Evolutionary conservation across 2,888 invertebrate species (phyloP).

Genomic region (Cabera pusaria): DNA sequence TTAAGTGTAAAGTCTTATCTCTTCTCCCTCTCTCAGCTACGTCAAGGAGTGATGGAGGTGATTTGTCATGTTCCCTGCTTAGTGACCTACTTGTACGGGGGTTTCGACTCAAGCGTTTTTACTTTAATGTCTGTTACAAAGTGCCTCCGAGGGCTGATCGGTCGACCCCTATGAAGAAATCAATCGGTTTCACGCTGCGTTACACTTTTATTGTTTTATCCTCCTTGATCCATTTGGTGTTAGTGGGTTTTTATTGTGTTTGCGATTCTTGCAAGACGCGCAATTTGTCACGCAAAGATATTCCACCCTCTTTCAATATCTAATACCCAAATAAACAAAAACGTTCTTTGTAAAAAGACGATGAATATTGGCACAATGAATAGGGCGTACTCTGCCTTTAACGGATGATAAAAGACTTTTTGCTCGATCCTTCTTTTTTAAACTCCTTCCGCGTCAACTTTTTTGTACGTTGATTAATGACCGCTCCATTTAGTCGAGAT

Average conservation of each 20-base stretch:
- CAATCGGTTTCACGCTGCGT: conserved; percentile 56
- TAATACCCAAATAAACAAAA: conserved; percentile 30
- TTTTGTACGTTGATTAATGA: conserved; percentile 64
- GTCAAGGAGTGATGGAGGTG: conserved; percentile 66
- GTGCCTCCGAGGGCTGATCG: conserved; percentile 43
- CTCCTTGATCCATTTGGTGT: conserved; percentile 40
- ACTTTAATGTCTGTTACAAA: conserved; percentile 45
- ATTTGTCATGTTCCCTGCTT: conserved; percentile 70
- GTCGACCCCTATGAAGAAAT: conserved; percentile 54
- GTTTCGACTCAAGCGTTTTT: conserved; percentile 44
- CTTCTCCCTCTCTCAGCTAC: conserved; percentile 49
- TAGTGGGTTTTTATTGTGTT: conserved; percentile 26
- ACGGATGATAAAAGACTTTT: conserved; percentile 55
- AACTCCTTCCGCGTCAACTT: conserved; percentile 57
- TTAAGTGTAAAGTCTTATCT: conserved; percentile 65
- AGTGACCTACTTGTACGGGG: conserved; percentile 65
- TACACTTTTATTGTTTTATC: conserved; percentile 55
- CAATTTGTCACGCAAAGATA: conserved; percentile 19
- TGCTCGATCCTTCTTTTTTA: conserved; percentile 50
- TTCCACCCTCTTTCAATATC: conserved; percentile 6
- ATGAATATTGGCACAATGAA: conserved; percentile 44
- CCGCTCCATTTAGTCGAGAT: conserved; percentile 47
- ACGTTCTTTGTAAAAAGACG: conserved; percentile 33
- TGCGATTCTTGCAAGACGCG: conserved; percentile 22
- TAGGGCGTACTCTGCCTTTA: conserved; percentile 43